Conservation (phyloP, 2,888 invertebrate genomes). For the Ochlodes sylvanus region DNA sequence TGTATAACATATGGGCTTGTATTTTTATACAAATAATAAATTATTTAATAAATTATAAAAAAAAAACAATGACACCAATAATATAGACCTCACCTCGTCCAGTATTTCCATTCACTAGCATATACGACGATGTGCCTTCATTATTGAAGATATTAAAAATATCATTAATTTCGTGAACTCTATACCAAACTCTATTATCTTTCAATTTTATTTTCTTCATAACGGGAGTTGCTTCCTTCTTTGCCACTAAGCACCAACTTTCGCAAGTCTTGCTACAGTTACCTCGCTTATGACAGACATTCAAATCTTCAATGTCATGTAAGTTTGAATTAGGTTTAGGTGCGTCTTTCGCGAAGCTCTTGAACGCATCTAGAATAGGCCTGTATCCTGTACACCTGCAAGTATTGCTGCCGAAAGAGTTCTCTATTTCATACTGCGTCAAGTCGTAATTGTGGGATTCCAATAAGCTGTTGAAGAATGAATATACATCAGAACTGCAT, state of each 20-base stretch:
- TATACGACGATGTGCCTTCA: conserved; percentile 80
- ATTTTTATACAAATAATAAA: no score
- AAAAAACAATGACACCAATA: no score
- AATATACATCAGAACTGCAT: no score
- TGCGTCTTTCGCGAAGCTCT: conserved; percentile 87
- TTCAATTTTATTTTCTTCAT: conserved; percentile 64
- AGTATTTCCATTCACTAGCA: conserved; percentile 86
- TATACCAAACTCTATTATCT: conserved; percentile 79
- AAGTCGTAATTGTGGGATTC: conserved; percentile 58
- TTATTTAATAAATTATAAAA: no score
- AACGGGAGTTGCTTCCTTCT: conserved; percentile 78
- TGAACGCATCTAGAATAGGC: conserved; percentile 90
- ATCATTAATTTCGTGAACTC: conserved; percentile 75
- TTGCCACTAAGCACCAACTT: conserved; percentile 56
- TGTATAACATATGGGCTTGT: no score
- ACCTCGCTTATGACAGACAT: conserved; percentile 49
- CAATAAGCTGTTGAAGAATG: conserved; percentile 50
- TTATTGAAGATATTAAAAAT: conserved; percentile 79
- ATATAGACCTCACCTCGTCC: conserved; percentile 44
- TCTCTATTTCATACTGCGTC: conserved; percentile 88
- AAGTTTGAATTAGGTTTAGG: conserved; percentile 64
- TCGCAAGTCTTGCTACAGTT: conserved; percentile 41
- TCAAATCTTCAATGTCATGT: conserved; percentile 73
- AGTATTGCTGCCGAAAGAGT: conserved; percentile 89
- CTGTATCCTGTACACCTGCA: conserved; percentile 92